Base-by-base conservation (phyloP, 2,888 invertebrate genomes). In the Fragum whitleyi region DNA sequence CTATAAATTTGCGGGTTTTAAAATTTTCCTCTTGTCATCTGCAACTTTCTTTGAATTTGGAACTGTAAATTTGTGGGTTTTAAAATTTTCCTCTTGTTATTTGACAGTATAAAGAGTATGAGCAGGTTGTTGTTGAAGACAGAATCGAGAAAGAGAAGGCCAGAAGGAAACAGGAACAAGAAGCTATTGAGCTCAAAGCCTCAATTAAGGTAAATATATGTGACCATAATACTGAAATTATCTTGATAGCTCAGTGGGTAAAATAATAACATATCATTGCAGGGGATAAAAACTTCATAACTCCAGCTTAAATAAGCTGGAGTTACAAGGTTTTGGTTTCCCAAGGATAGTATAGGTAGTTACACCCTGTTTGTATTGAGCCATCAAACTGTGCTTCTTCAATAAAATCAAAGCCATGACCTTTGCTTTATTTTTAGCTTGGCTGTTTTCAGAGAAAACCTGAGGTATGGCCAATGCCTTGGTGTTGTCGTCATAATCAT, bases 81-180 rank as follows among this genome's bases (percentile, higher is more conserved):
- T 26, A 5, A 14, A 47, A 47, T 47, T 47, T 19, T 47, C 14
- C 3, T 3, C 14, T 14, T 47, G n/a, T 47, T 47, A 9, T 86
- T 88, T n/a, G n/a, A 26, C 88, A 94, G 94, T 94, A 94, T 86
- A 91, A 91, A 72, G 94, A 94, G 74, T 94, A 94, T 86, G 94
- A 94, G 77, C 92, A 94, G 86, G 93, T 94, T 6, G 94, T 94
- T 23, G 92, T 94, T 0, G 94, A 94, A 74, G 94, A 94, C 81
- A 87, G 94, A 74, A 93, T 94, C 19, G 94, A 94, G 83, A 94
- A 94, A 74, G 94, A 94, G 86, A 93, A 93, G 79, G 88, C 89
- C 7, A 86, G 94, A 65, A 87, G 94, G 39, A 93, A 93, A 77
- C 89, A 88, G 23, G 93, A 94, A 76, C 92, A 92, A 77, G 94